Evolutionary conservation across 2,888 invertebrate species (phyloP).

Genomic region (Drosophila subsilvestris): DNA sequence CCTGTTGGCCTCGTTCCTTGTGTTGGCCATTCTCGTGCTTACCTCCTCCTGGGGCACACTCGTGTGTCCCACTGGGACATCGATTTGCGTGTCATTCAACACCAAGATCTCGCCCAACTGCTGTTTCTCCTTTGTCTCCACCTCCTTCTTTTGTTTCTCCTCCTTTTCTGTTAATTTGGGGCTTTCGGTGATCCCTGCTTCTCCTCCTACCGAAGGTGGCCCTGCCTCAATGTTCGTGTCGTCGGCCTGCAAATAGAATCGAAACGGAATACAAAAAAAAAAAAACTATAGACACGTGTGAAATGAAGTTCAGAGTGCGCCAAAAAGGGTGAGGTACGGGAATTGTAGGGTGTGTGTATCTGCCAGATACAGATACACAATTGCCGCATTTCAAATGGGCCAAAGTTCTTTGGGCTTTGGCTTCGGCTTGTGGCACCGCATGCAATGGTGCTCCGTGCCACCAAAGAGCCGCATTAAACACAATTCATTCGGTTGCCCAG

Average conservation of each 20-base stretch:
- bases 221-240: slow-evolving; percentile 60
- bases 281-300: slow-evolving; percentile 61
- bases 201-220: slow-evolving; percentile 29
- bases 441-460: slow-evolving; percentile 22
- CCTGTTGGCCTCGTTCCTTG: slow-evolving; percentile 49
- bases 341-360: slow-evolving; percentile 22
- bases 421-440: slow-evolving; percentile 17
- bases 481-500: slow-evolving; percentile 39
- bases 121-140: slow-evolving; percentile 8
- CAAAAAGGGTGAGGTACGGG: background rate
- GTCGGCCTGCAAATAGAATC: slow-evolving; percentile 55
- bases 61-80: slow-evolving; percentile 48
- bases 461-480: slow-evolving; percentile 43
- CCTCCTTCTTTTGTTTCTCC: slow-evolving; percentile 48
- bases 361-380: slow-evolving; percentile 47
- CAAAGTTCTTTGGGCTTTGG: slow-evolving; percentile 45
- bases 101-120: slow-evolving; percentile 77
- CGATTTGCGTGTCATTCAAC: slow-evolving; percentile 80
- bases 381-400: slow-evolving; percentile 51
- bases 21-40: slow-evolving; percentile 54
- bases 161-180: slow-evolving; percentile 30
- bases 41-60: slow-evolving; percentile 18
- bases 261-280: slow-evolving; percentile 16
- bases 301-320: slow-evolving; percentile 62
- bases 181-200: slow-evolving; percentile 41